phyloP scores from a whole-genome alignment of 2,888 invertebrate species.

The Thereva unica region DNA sequence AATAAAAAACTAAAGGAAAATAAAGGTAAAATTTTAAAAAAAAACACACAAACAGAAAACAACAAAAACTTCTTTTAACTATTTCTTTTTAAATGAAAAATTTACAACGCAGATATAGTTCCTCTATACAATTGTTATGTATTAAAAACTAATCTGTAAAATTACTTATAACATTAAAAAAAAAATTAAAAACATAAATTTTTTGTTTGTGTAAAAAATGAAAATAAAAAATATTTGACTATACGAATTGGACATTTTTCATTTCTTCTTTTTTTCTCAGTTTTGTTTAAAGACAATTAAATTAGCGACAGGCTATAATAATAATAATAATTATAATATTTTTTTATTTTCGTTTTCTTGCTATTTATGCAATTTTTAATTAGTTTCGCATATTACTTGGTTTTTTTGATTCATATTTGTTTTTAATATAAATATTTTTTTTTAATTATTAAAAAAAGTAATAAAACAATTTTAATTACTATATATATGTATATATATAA shows the following conservation, averaged over 20 bases:
- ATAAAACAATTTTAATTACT: slow-evolving; percentile 29
- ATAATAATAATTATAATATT: not conserved
- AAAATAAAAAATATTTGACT: slow-evolving; percentile 34
- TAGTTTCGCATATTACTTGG: not conserved
- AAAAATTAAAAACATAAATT: slow-evolving; percentile 19
- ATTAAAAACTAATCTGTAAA: slow-evolving; percentile 32
- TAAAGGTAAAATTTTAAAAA: not conserved
- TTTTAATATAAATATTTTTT: slow-evolving; percentile 33
- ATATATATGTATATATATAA: slow-evolving; percentile 7
- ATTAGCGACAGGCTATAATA: slow-evolving; percentile 22
- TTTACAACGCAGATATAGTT: slow-evolving; percentile 24
- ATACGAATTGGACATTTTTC: slow-evolving; percentile 27
- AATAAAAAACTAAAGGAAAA: no score
- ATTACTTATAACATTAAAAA: slow-evolving; percentile 16
- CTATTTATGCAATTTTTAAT: slow-evolving; percentile 23
- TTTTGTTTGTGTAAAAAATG: slow-evolving; percentile 22
- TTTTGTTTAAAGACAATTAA: slow-evolving; percentile 24
- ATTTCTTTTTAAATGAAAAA: slow-evolving; percentile 8
- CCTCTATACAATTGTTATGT: slow-evolving; percentile 22
- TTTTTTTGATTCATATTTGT: slow-evolving; percentile 17
- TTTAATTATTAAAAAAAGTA: slow-evolving; percentile 18
- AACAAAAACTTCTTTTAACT: slow-evolving; percentile 18
- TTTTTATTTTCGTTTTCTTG: slow-evolving; percentile 7
- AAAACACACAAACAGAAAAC: slow-evolving; percentile 6
- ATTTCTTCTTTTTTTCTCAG: not conserved